Evolutionary conservation across 1,140 invertebrate species (phyloP).

Genomic region (Magallana gigas): DNA sequence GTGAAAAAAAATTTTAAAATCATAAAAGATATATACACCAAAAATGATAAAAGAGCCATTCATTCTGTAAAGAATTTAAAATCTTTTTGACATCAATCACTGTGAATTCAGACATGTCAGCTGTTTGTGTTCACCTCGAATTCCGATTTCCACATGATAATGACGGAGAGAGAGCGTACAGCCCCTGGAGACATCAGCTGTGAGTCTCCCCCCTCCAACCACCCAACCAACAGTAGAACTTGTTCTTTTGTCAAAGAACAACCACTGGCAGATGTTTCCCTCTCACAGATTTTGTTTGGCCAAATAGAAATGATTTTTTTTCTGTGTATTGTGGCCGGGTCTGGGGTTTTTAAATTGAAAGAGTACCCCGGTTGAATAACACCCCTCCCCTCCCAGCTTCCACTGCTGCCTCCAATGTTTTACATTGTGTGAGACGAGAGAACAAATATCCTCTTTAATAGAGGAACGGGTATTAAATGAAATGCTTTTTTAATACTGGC

Average conservation of each 20-base stretch:
- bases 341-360: slow-evolving; percentile 3
- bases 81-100: neutral
- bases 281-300: slow-evolving; percentile 22
- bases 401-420: neutral
- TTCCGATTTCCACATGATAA: neutral
- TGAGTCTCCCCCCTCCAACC: neutral
- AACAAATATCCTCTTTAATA: neutral
- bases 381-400: neutral
- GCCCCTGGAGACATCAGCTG: slow-evolving; percentile 28
- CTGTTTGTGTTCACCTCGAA: too few species aligned
- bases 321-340: slow-evolving; percentile 16
- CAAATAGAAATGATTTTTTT: neutral
- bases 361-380: neutral
- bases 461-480: neutral
- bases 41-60: neutral
- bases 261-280: slow-evolving; percentile 22
- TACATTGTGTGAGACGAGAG: neutral
- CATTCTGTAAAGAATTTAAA: neutral
- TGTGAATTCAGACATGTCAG: neutral
- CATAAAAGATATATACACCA: too few species aligned
- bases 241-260: slow-evolving; percentile 15
- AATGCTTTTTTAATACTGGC: neutral
- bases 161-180: neutral
- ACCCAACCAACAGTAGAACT: neutral
- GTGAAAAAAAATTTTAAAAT: too few species aligned